Conservation (phyloP, 1,140 invertebrate species). For the Solenopsis invicta region DNA sequence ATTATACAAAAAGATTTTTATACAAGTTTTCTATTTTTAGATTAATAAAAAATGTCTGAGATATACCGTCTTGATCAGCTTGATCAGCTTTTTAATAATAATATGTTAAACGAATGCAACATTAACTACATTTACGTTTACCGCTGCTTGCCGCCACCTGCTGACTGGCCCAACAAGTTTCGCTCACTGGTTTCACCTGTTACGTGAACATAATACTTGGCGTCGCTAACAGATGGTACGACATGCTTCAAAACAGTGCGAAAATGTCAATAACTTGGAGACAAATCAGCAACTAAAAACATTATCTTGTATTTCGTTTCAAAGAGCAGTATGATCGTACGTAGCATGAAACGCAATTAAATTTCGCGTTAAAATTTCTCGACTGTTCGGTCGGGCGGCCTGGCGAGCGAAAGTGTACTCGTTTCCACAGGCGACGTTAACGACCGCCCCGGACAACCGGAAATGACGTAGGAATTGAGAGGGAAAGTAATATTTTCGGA, state of each 20-base stretch:
- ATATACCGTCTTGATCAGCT: background rate
- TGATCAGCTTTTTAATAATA: background rate
- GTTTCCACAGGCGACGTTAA: background rate
- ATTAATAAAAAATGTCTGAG: background rate
- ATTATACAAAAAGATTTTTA: background rate
- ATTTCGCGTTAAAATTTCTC: constrained; percentile 17
- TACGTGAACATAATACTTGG: background rate
- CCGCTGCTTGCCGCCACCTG: background rate
- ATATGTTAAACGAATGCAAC: background rate
- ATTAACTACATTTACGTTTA: background rate
- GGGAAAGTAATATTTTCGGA: constrained; percentile 75
- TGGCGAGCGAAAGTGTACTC: background rate
- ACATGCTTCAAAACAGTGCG: background rate
- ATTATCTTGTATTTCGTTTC: background rate
- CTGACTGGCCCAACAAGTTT: background rate
- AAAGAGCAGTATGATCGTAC: background rate
- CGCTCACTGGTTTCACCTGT: background rate
- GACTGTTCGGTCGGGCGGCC: background rate
- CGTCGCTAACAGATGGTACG: constrained; percentile 46
- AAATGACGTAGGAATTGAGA: constrained; percentile 74
- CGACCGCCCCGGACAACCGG: constrained; percentile 61
- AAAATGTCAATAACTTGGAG: constrained; percentile 76
- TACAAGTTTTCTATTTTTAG: background rate
- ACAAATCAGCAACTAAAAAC: constrained; percentile 68
- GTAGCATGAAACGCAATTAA: background rate